Percentiles rank a stretch among this genome's conserved stretches.
These are phyloP conservation scores for Cyclina sinensis DNA, from an alignment of 1,140 invertebrate species.

Conservation along the genomic window DNA sequence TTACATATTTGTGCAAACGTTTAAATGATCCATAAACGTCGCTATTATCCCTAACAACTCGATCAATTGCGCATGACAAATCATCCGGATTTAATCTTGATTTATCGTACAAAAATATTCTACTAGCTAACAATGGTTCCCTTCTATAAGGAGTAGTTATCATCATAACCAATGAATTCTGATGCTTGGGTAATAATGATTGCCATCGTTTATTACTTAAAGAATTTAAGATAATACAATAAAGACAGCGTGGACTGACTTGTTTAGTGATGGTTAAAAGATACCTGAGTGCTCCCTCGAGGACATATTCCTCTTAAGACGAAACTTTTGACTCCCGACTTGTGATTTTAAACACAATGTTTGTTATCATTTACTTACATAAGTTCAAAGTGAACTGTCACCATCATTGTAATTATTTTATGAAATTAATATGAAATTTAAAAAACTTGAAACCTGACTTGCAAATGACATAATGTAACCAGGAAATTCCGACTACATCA, in stretches of 20 bases:
- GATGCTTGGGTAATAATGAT: constrained; percentile 1
- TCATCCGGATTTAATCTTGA: constrained; percentile 32
- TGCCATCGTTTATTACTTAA: not conserved
- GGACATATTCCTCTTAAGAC: too few relatives aligned
- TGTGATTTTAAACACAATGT: too few relatives aligned
- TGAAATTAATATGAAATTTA: too few relatives aligned
- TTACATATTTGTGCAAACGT: constrained; percentile 57
- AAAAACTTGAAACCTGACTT: too few relatives aligned
- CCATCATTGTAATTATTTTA: too few relatives aligned
- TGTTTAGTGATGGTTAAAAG: too few relatives aligned
- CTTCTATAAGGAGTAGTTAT: not conserved
- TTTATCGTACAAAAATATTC: constrained; percentile 36
- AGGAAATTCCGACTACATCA: too few relatives aligned
- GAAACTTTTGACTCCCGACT: too few relatives aligned
- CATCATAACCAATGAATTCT: not conserved
- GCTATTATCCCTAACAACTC: constrained; percentile 22
- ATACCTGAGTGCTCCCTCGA: too few relatives aligned
- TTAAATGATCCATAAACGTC: constrained; percentile 52
- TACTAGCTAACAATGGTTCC: not conserved
- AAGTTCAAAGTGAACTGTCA: too few relatives aligned
- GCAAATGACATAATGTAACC: too few relatives aligned
- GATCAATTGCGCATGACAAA: constrained; percentile 60
- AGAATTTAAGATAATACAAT: not conserved
- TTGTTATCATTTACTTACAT: too few relatives aligned
- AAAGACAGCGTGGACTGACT: not conserved